Base-by-base conservation (phyloP, 1,140 invertebrate genomes). In the Amyelois transitella region DNA sequence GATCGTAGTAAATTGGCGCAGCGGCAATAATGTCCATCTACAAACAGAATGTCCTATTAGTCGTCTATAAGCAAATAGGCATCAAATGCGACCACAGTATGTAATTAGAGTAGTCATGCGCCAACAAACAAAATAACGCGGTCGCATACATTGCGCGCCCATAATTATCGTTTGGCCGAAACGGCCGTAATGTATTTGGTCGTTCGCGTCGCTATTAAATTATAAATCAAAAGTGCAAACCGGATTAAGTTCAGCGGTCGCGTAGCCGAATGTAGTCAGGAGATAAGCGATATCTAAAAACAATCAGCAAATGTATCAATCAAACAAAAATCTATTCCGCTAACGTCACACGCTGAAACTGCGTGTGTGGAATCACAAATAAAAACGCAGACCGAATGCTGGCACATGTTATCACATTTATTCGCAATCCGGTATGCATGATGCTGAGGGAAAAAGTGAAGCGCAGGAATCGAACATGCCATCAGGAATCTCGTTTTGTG, bases 161-260 rank as follows among this genome's bases (percentile, higher is more conserved):
- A 73, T 76, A 78, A 77, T 76, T 72, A 76, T 68, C 66, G 68
- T 77, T 78, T 75, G 77, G 70, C 55, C 59, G 60, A 63, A 70
- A 72, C 69, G 60, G 62, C 65, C 61, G 56, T 53, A 64, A 69
- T 60, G 63, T 68, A 66, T 71, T 70, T 55, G 57, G 48, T 52
- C 56, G 54, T 63, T 65, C 64, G 68, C 62, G 57, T 50, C 53
- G 45, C 32, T 43, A 55, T 63, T 66, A 55, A 62, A 61, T 61
- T 51, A 64, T 65, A 49, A 63, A 71, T 70, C 59, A 65, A 67
- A 69, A 63, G 59, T 62, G 51, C 51, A 51, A 57, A 60, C 58
- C 50, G 45, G 58, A 65, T 64, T 66, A 72, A 53, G 53, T 52
- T 32, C 21, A 45, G 47, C 48, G 18, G 58, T 53, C 49, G 47